Conservation (phyloP, 2,888 invertebrate genomes). For the Drosophila quinaria region DNA sequence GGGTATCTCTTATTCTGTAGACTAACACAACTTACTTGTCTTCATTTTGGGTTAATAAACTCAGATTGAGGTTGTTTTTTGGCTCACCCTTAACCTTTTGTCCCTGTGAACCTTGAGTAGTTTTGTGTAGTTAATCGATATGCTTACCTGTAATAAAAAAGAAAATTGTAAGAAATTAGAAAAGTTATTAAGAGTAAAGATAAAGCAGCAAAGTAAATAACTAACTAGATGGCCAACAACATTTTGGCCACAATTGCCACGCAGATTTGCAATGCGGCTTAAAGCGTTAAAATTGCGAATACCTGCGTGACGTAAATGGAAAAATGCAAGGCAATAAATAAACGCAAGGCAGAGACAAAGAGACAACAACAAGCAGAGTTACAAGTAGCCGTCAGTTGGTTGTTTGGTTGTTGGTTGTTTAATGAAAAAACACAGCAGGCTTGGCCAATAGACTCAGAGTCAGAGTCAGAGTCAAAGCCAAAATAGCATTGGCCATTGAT, state of each 20-base stretch:
- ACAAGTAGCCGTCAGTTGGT: slow-evolving; percentile 50
- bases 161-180: slow-evolving; percentile 27
- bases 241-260: slow-evolving; percentile 35
- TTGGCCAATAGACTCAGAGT: slow-evolving; percentile 34
- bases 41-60: slow-evolving; percentile 66
- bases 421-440: slow-evolving; percentile 62
- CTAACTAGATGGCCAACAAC: slow-evolving; percentile 6
- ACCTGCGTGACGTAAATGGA: slow-evolving; percentile 69
- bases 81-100: slow-evolving; percentile 26
- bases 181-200: background rate
- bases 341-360: slow-evolving; percentile 42
- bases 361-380: slow-evolving; percentile 41
- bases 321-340: slow-evolving; percentile 76
- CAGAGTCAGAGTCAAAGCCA: slow-evolving; percentile 47
- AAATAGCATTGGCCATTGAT: slow-evolving; percentile 65
- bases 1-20: background rate
- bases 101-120: slow-evolving; percentile 6
- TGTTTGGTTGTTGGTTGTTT: slow-evolving; percentile 49
- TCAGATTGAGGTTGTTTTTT: slow-evolving; percentile 38
- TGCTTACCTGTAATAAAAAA: slow-evolving; percentile 50
- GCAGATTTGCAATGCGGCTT: slow-evolving; percentile 34
- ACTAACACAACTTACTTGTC: background rate
- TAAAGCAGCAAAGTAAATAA: background rate
- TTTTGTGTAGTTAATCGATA: slow-evolving; percentile 9
- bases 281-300: slow-evolving; percentile 73